Conservation (phyloP, 2,888 invertebrate species). For the Griposia aprilina region DNA sequence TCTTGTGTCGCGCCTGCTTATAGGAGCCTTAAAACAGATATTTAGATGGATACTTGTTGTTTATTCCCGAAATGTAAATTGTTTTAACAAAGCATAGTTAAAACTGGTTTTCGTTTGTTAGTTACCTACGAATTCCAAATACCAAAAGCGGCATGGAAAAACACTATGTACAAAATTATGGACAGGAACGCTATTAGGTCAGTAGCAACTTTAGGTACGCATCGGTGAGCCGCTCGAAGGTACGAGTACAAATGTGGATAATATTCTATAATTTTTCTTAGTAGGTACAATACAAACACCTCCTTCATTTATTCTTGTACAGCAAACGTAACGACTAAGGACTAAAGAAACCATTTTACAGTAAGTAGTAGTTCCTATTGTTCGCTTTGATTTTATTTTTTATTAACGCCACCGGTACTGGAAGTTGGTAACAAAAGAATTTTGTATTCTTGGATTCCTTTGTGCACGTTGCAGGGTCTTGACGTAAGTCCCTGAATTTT, state of each 20-base stretch:
- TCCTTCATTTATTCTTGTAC: neutral
- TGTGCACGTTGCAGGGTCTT: slow-evolving; percentile 3
- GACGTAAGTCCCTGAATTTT: slow-evolving; percentile 3
- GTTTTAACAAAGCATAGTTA: neutral
- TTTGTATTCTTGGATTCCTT: slow-evolving; percentile 21
- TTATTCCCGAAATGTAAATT: neutral
- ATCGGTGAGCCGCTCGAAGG: neutral
- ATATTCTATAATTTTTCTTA: neutral
- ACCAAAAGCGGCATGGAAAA: neutral
- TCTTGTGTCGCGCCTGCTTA: too few species aligned
- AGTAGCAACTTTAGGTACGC: too few species aligned
- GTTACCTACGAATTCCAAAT: neutral
- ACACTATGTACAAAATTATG: too few species aligned
- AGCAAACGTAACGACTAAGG: neutral
- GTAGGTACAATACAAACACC: neutral
- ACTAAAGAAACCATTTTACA: slow-evolving; percentile 4
- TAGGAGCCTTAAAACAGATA: neutral
- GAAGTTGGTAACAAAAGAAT: slow-evolving; percentile 11
- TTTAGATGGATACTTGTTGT: neutral
- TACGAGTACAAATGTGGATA: neutral
- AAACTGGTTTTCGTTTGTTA: neutral
- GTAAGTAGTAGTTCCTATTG: slow-evolving; percentile 17
- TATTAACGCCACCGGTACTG: neutral
- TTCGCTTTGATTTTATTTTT: slow-evolving; percentile 23
- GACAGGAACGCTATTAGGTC: neutral